Conservation (phyloP, 2,888 invertebrate genomes). For the Bombyx huttoni region DNA sequence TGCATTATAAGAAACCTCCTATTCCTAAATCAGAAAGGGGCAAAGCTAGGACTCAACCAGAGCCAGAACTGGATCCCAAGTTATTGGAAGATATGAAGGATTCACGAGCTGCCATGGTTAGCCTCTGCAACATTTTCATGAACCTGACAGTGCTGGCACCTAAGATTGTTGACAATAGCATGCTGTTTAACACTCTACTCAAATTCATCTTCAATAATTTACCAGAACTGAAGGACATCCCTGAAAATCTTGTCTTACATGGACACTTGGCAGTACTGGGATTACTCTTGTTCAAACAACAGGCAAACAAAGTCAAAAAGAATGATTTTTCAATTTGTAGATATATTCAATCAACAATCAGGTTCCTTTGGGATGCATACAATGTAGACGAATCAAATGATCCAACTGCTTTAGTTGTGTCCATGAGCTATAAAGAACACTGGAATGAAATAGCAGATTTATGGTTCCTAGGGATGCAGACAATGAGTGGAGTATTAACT, state of each 20-base stretch:
- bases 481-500: conserved; percentile 85
- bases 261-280: conserved; percentile 90
- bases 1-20: conserved; percentile 86
- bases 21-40: conserved; percentile 85
- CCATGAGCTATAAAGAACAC: conserved; percentile 87
- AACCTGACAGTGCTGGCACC: conserved; percentile 91
- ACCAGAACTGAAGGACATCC: conserved; percentile 85
- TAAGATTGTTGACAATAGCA: conserved; percentile 83
- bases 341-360: conserved; percentile 89
- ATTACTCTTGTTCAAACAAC: conserved; percentile 85
- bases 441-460: conserved; percentile 93
- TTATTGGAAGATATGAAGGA: conserved; percentile 87
- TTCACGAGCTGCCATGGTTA: conserved; percentile 87
- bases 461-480: conserved; percentile 96
- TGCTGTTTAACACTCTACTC: conserved; percentile 82
- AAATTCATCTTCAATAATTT: conserved; percentile 89
- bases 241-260: conserved; percentile 87
- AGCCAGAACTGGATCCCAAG: conserved; percentile 81
- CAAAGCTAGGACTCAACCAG: conserved; percentile 82
- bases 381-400: conserved; percentile 91
- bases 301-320: conserved; percentile 85
- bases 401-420: conserved; percentile 84
- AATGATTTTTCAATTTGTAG: conserved; percentile 91
- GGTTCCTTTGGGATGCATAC: conserved; percentile 94
- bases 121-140: conserved; percentile 93